Conservation (phyloP, 2,113 vertebrate species). For the Rhinogobius similis region DNA sequence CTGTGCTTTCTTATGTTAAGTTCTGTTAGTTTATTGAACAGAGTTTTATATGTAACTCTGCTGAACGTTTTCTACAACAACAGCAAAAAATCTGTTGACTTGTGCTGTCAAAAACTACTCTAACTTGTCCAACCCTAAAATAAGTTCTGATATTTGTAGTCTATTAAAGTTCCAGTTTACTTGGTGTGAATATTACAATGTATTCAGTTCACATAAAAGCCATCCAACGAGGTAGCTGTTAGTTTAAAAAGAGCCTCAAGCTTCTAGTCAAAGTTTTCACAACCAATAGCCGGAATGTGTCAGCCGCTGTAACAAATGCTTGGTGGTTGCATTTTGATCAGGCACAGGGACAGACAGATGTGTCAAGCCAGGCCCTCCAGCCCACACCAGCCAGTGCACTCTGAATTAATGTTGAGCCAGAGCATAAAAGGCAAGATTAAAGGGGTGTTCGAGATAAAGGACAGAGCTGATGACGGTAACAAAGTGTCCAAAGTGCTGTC, state of each 20-base stretch:
- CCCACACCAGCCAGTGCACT: slow-evolving; percentile 23
- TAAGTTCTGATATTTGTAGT: neutral
- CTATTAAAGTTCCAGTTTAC: slow-evolving; percentile 7
- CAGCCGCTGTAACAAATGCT: slow-evolving; percentile 35
- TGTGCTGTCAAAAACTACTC: no score
- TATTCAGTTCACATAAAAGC: slow-evolving; percentile 43
- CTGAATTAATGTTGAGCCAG: slow-evolving; percentile 47
- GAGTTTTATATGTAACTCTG: no score
- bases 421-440: slow-evolving; percentile 58
- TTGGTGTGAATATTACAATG: slow-evolving; percentile 42
- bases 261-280: slow-evolving; percentile 58
- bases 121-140: neutral
- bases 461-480: slow-evolving; percentile 43
- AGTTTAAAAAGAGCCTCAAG: slow-evolving; percentile 54
- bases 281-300: slow-evolving; percentile 49
- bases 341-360: slow-evolving; percentile 33
- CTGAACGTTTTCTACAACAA: no score
- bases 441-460: slow-evolving; percentile 51
- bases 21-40: no score
- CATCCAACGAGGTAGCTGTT: slow-evolving; percentile 32
- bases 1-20: no score
- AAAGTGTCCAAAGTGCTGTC: slow-evolving; percentile 38
- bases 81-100: no score
- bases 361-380: slow-evolving; percentile 13
- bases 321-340: slow-evolving; percentile 64